phyloP scores from a whole-genome alignment of 2,888 invertebrate genomes.

The Pegoplata infirma region DNA sequence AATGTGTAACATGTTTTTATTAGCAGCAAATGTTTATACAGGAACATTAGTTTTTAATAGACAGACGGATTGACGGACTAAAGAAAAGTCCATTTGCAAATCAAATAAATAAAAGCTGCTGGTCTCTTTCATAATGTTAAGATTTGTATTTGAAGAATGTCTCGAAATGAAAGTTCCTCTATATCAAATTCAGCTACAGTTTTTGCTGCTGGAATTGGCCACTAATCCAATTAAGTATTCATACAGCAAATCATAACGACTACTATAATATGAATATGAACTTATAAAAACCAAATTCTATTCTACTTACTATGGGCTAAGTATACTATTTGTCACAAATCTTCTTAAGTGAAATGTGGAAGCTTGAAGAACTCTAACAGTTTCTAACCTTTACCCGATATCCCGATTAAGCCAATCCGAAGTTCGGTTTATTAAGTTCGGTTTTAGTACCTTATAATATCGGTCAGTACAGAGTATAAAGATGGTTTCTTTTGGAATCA shows the following conservation, averaged over 20 bases:
- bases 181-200: background rate
- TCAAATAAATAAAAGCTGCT: conserved; percentile 40
- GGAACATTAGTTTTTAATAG: conserved; percentile 3
- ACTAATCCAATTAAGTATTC: conserved; percentile 56
- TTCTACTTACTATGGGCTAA: background rate
- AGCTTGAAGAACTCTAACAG: too few relatives aligned
- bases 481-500: too few relatives aligned
- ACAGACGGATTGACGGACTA: background rate
- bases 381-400: too few relatives aligned
- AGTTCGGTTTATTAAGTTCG: too few relatives aligned
- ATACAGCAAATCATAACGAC: conserved; percentile 41
- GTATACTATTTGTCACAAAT: too few relatives aligned
- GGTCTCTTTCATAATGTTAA: conserved; percentile 30
- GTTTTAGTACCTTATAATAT: too few relatives aligned
- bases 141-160: conserved; percentile 26
- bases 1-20: conserved; percentile 16
- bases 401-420: too few relatives aligned
- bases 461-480: too few relatives aligned
- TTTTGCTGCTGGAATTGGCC: conserved; percentile 6
- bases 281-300: conserved; percentile 9
- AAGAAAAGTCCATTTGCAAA: conserved; percentile 19
- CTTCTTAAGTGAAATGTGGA: too few relatives aligned
- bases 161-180: conserved; percentile 3
- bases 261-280: conserved; percentile 29
- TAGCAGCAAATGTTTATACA: conserved; percentile 1